phyloP scores from a whole-genome alignment of 2,797 vertebrate species.

The Falco cherrug region DNA sequence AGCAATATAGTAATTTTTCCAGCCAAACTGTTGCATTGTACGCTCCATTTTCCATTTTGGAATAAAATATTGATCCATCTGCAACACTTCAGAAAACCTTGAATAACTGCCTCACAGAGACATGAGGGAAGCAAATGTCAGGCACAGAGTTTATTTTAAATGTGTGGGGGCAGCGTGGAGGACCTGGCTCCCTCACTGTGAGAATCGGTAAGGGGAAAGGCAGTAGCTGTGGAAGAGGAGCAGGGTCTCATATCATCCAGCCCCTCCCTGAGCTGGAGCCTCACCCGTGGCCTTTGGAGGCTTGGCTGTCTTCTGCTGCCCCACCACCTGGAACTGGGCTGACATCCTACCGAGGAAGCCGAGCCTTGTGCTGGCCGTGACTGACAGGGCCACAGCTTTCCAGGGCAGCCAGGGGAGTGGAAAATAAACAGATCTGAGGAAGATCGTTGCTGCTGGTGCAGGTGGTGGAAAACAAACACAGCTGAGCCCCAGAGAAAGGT shows the following conservation, averaged over 20 bases:
- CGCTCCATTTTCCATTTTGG: background rate
- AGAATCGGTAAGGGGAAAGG: background rate
- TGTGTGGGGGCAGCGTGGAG: accelerated
- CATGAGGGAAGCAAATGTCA: accelerated
- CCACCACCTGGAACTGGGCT: accelerated
- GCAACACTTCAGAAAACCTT: background rate
- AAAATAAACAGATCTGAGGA: background rate
- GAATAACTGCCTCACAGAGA: background rate
- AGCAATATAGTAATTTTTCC: background rate
- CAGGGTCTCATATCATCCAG: background rate
- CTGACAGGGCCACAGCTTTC: background rate
- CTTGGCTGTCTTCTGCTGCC: background rate
- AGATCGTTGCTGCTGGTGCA: background rate
- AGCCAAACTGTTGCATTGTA: background rate
- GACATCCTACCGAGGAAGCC: background rate
- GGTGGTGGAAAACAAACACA: background rate
- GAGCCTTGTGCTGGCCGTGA: background rate
- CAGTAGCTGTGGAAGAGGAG: background rate
- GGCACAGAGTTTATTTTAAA: background rate
- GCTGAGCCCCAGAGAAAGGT: background rate
- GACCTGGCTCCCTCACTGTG: accelerated
- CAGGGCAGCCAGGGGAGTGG: background rate
- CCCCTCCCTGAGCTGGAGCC: background rate
- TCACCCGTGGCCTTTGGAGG: background rate
- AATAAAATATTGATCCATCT: background rate